A percentile compares a stretch with the other conserved stretches of the same genome.
Conservation (phyloP, 2,888 invertebrate genomes). For the Dicyrtomina minuta region DNA sequence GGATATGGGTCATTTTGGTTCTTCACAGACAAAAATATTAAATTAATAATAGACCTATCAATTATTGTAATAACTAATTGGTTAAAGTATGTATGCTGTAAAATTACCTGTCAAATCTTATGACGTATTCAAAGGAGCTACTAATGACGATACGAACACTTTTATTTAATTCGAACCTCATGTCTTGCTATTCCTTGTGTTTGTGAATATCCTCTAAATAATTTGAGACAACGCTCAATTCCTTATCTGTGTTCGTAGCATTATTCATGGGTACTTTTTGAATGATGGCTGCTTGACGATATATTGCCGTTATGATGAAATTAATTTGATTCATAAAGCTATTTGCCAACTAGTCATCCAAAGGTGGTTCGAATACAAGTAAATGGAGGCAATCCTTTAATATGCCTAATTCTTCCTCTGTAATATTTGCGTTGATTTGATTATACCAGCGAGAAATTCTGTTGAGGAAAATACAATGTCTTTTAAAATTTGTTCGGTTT, state of each 20-base stretch:
- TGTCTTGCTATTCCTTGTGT: neutral
- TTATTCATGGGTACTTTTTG: conserved; percentile 64
- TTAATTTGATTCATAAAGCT: too few species aligned
- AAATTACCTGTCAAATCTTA: too few species aligned
- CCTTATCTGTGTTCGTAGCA: too few species aligned
- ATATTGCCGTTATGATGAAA: conserved; percentile 77
- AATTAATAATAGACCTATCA: neutral
- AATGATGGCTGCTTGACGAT: conserved; percentile 77
- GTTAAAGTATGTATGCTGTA: too few species aligned
- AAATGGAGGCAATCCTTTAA: neutral
- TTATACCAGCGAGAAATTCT: too few species aligned
- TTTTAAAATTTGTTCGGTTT: conserved; percentile 61
- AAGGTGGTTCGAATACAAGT: conserved; percentile 70
- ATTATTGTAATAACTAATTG: too few species aligned
- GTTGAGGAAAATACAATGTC: too few species aligned
- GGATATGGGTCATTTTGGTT: too few species aligned
- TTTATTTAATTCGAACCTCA: neutral
- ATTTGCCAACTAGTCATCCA: conserved; percentile 74
- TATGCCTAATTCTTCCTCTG: neutral
- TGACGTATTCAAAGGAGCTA: neutral
- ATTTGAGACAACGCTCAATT: conserved; percentile 54
- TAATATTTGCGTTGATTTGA: conserved; percentile 60
- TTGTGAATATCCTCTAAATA: too few species aligned
- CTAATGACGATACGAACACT: neutral
- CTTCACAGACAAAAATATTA: too few species aligned